Evolutionary conservation across 2,113 vertebrate species (phyloP).

Genomic region (Triplophysa dalaica): DNA sequence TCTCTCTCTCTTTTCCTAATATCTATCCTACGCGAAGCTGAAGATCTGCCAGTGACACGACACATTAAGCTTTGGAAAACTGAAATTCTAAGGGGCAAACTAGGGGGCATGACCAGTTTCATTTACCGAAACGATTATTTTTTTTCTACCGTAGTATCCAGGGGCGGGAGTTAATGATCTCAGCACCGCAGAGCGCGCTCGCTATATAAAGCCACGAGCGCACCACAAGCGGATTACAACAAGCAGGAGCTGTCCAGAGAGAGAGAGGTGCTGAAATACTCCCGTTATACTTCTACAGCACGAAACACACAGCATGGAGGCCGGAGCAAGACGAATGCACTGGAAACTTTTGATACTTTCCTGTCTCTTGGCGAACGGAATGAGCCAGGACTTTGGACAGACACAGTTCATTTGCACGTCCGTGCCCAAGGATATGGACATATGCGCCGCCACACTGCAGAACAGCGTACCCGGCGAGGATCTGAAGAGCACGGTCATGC

Average conservation of each 20-base stretch:
- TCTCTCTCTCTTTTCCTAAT: no score
- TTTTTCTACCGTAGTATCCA: conserved; percentile 42
- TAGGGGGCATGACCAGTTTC: conserved; percentile 50
- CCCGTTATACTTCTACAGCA: background rate
- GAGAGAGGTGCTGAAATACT: background rate
- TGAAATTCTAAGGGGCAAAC: conserved; percentile 43
- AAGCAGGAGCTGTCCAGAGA: conserved; percentile 38
- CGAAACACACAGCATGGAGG: conserved; percentile 59
- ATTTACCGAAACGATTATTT: conserved; percentile 35
- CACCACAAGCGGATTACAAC: conserved; percentile 59
- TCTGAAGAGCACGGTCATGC: conserved; percentile 87
- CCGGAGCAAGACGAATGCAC: conserved; percentile 57
- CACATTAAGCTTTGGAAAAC: conserved; percentile 64
- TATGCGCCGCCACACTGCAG: conserved; percentile 88
- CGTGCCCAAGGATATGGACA: conserved; percentile 92
- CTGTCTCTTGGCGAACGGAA: conserved; percentile 69
- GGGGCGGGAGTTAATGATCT: conserved; percentile 53
- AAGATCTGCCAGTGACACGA: conserved; percentile 43
- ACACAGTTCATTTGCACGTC: conserved; percentile 97
- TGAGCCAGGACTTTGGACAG: conserved; percentile 83
- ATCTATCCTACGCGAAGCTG: background rate
- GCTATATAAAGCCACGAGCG: conserved; percentile 70
- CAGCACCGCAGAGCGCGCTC: conserved; percentile 63
- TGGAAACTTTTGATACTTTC: conserved; percentile 78
- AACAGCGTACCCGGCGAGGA: conserved; percentile 84